A percentile compares a stretch with the other conserved stretches of the same genome.
phyloP scores from a whole-genome alignment of 30 jellyfish, hydroid and myxozoan genomes.

The Aurelia coerulea region DNA sequence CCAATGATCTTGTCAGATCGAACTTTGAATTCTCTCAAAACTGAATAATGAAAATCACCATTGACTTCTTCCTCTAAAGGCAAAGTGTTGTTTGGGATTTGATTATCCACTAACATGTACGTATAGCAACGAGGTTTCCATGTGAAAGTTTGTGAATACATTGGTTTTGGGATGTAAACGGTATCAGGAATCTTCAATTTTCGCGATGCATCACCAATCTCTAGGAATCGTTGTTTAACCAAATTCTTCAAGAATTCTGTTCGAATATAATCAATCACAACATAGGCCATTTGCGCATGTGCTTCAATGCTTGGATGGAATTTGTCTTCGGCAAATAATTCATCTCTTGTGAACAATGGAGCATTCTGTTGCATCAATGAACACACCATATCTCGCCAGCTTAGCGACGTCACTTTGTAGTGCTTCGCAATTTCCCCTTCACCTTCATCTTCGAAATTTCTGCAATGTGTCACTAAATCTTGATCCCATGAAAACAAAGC shows the following conservation, averaged over 20 bases:
- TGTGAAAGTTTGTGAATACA: slow-evolving; percentile 82
- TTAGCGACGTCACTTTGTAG: slow-evolving; percentile 93
- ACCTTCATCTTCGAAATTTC: slow-evolving; percentile 99
- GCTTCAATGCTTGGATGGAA: slow-evolving; percentile 98
- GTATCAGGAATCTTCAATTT: slow-evolving; percentile 92
- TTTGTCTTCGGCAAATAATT: slow-evolving; percentile 94
- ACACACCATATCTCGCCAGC: slow-evolving; percentile 99
- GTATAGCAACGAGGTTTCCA: slow-evolving; percentile 99
- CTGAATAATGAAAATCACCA: slow-evolving; percentile 91
- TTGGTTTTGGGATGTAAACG: slow-evolving; percentile 91
- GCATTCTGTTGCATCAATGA: slow-evolving; percentile 82
- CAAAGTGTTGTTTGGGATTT: slow-evolving; percentile 91
- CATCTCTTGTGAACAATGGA: slow-evolving; percentile 94
- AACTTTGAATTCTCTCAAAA: slow-evolving; percentile 91
- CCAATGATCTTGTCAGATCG: slow-evolving; percentile 98
- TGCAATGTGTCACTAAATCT: slow-evolving; percentile 93
- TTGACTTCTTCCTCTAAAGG: slow-evolving; percentile 67
- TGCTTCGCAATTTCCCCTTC: slow-evolving; percentile 96
- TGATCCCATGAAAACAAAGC: slow-evolving; percentile 98
- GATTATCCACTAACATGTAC: slow-evolving; percentile 94
- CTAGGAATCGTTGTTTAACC: slow-evolving; percentile 91
- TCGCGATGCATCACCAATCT: slow-evolving; percentile 95
- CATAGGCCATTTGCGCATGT: slow-evolving; percentile 99
- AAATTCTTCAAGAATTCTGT: slow-evolving; percentile 96
- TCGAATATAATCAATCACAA: slow-evolving; percentile 93